Conservation (phyloP, 2,113 vertebrate species). For the Pitta sordida region DNA sequence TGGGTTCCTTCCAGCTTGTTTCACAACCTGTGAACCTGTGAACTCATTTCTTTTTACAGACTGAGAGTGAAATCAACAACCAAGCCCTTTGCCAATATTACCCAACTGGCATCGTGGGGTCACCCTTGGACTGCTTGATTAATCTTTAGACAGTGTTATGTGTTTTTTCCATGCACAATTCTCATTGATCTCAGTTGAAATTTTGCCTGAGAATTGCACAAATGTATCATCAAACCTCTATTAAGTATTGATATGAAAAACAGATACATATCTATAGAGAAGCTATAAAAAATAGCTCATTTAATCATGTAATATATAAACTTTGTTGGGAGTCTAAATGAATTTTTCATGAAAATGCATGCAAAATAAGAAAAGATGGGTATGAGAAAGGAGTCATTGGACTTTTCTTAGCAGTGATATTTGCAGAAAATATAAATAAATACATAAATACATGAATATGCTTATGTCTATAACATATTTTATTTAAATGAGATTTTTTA, state of each 20-base stretch:
- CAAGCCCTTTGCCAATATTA: neutral
- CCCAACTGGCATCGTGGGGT: accelerated
- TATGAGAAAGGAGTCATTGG: neutral
- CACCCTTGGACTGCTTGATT: neutral
- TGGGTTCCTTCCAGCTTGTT: too few species aligned
- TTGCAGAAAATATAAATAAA: neutral
- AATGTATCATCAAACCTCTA: neutral
- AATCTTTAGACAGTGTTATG: neutral
- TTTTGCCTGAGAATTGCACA: neutral
- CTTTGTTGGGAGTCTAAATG: neutral
- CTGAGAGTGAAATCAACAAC: neutral
- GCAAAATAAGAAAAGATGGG: neutral
- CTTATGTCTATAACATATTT: neutral
- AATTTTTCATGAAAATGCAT: neutral
- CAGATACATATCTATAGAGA: too few species aligned
- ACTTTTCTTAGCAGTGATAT: neutral
- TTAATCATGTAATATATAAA: neutral
- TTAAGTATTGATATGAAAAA: neutral
- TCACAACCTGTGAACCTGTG: too few species aligned
- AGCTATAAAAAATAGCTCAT: neutral
- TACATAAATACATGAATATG: neutral
- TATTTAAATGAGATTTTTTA: neutral
- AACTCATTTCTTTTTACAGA: neutral
- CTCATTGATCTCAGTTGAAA: neutral
- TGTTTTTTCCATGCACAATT: neutral